phyloP scores from a whole-genome alignment of 2,113 vertebrate species.

The Acrocephalus arundinaceus region DNA sequence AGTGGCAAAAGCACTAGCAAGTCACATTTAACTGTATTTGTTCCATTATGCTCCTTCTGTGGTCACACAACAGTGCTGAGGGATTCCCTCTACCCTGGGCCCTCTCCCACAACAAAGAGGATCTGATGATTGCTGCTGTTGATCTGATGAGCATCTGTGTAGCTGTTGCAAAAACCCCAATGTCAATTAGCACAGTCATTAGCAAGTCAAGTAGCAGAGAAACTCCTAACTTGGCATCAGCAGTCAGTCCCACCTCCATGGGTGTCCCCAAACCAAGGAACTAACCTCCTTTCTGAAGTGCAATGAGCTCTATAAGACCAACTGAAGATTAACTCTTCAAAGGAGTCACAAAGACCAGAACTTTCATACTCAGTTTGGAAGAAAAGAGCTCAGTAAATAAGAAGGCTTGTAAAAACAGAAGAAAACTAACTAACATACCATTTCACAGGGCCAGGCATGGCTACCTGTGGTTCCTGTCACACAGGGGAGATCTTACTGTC shows the following conservation, averaged over 20 bases:
- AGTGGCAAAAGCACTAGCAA: not conserved
- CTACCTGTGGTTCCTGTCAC: not conserved
- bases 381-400: not conserved
- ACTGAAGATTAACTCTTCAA: not conserved
- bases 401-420: not conserved
- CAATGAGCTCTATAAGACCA: not conserved
- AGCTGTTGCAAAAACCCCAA: not conserved
- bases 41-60: not conserved
- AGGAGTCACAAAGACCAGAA: not conserved
- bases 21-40: not conserved
- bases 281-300: not conserved
- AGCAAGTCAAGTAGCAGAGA: not conserved
- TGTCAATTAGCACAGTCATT: not conserved
- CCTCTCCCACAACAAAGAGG: not conserved
- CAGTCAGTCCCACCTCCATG: not conserved
- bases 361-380: not conserved
- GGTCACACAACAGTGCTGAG: rapidly evolving
- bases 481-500: not conserved
- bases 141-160: not conserved
- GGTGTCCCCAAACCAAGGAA: not conserved
- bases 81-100: not conserved
- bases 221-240: not conserved
- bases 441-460: not conserved
- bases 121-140: not conserved
- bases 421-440: not conserved